phyloP scores from a whole-genome alignment of 2,888 invertebrate genomes.

The Stenotaenia linearis region DNA sequence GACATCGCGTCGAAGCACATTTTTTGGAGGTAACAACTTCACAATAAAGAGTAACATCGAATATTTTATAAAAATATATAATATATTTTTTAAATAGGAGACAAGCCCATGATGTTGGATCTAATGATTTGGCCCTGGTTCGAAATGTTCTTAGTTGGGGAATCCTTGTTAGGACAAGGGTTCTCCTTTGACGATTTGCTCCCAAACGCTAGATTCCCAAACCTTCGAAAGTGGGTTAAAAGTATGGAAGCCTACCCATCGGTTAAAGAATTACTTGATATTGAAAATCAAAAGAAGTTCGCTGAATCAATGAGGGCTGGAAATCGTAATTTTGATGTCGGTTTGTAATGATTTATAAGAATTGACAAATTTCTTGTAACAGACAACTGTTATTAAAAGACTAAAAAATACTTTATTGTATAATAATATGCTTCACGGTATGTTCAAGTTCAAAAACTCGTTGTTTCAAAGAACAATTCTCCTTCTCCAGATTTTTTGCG shows the following conservation, averaged over 20 bases:
- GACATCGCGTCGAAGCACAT: neutral
- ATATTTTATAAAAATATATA: no score
- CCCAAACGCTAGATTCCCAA: neutral
- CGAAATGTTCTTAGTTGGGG: neutral
- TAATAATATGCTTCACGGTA: no score
- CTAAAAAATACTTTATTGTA: no score
- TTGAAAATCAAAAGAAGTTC: neutral
- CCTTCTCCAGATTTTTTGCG: neutral
- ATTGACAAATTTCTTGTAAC: neutral
- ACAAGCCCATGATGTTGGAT: slow-evolving; percentile 13
- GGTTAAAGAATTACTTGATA: neutral
- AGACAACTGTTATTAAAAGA: no score
- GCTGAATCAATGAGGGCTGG: neutral
- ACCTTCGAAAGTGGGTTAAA: neutral
- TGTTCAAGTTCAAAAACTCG: neutral
- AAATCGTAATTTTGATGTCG: neutral
- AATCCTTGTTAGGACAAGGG: neutral
- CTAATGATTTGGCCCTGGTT: slow-evolving; percentile 32
- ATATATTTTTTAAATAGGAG: neutral
- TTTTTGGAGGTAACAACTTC: neutral
- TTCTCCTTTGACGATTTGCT: neutral
- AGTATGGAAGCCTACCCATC: neutral
- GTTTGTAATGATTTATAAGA: neutral
- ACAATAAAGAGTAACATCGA: no score
- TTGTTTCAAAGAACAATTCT: neutral